Percentiles rank a stretch among this genome's conserved stretches.
Evolutionary conservation across 2,888 invertebrate genomes (phyloP).

Genomic region (Epirrita christyi): DNA sequence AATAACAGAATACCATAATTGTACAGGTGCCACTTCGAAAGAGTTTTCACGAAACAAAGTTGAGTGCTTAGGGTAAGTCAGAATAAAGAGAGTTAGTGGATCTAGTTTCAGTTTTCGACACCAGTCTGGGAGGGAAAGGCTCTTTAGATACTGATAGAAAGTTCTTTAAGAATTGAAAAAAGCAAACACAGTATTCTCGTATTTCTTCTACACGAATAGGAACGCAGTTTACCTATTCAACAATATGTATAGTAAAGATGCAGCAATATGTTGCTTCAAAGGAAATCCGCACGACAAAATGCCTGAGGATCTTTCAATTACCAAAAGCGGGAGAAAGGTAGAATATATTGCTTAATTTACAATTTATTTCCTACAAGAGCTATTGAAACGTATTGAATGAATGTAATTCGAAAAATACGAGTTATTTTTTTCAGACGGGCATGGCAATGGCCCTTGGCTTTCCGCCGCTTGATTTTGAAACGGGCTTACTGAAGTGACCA

Average conservation of each 20-base stretch:
- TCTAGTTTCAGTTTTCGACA: too few relatives aligned
- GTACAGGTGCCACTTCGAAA: too few relatives aligned
- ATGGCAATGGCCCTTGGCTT: slow-evolving; percentile 41
- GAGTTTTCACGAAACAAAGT: too few relatives aligned
- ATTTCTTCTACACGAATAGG: too few relatives aligned
- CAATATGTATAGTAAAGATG: background rate
- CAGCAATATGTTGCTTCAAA: background rate
- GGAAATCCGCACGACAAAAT: background rate
- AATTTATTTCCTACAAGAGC: background rate
- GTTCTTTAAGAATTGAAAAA: too few relatives aligned
- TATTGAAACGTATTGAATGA: slow-evolving; percentile 8
- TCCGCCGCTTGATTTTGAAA: slow-evolving; percentile 52
- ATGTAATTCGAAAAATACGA: slow-evolving; percentile 7
- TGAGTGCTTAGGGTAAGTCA: too few relatives aligned
- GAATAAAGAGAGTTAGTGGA: too few relatives aligned
- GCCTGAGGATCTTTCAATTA: background rate
- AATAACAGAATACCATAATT: too few relatives aligned
- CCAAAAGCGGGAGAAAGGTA: background rate
- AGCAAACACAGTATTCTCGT: too few relatives aligned
- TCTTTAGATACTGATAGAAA: slow-evolving; percentile 2
- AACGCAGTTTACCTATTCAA: background rate
- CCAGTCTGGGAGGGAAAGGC: too few relatives aligned
- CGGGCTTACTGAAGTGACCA: slow-evolving; percentile 52
- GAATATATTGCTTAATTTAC: background rate
- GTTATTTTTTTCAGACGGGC: slow-evolving; percentile 14